Conservation (phyloP, 1,140 invertebrate species). For the Diabrotica virgifera region DNA sequence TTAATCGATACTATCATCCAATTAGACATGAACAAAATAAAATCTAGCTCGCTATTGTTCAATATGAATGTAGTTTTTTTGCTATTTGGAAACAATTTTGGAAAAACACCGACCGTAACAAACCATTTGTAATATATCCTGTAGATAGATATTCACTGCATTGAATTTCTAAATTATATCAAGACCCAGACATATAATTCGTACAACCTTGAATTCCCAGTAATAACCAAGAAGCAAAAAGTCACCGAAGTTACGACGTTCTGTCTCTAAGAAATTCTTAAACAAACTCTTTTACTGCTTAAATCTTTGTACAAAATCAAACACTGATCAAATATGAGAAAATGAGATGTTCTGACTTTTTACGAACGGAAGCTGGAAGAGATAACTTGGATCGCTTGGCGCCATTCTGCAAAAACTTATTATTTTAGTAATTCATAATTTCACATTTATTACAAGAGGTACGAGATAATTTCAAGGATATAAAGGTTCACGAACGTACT, state of each 20-base stretch:
- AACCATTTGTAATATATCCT: no score
- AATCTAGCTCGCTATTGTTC: no score
- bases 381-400: background rate
- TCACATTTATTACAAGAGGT: background rate
- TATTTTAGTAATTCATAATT: slow-evolving; percentile 1
- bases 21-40: no score
- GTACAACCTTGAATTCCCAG: background rate
- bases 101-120: no score
- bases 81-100: no score
- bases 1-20: no score
- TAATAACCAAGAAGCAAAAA: background rate
- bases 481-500: no score
- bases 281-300: slow-evolving; percentile 1
- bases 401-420: background rate
- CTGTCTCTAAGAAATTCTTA: background rate
- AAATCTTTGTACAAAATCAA: background rate
- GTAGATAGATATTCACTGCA: no score
- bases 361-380: background rate
- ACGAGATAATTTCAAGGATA: no score
- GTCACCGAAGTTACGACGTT: background rate
- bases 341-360: slow-evolving; percentile 1
- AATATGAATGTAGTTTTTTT: no score
- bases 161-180: background rate
- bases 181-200: background rate
- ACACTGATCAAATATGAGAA: background rate